These are phyloP conservation scores for Myotis pilosus DNA, from an alignment of 2,797 vertebrate genomes.

Conservation along the genomic window DNA sequence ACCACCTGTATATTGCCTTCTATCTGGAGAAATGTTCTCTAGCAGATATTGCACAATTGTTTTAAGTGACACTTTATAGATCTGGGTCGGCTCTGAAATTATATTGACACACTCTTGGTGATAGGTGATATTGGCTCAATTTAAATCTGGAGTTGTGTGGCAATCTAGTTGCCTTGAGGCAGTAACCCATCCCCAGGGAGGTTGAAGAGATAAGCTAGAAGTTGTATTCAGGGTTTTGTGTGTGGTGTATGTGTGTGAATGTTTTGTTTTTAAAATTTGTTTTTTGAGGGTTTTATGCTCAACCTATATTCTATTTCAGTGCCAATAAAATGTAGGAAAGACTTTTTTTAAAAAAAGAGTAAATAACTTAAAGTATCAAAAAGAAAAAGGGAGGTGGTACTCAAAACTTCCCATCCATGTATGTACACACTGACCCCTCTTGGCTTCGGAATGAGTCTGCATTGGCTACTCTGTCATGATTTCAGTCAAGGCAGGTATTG, in stretches of 20 bases:
- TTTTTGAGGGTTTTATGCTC: constrained; percentile 78
- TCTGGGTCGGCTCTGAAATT: constrained; percentile 65
- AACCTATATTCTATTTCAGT: constrained; percentile 82
- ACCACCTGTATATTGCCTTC: background rate
- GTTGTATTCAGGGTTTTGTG: constrained; percentile 41
- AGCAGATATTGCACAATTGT: background rate
- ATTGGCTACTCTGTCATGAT: background rate
- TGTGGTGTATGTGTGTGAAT: background rate
- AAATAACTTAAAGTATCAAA: background rate
- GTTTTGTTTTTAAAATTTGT: constrained; percentile 24
- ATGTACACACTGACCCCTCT: background rate
- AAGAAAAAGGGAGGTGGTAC: rapidly evolving
- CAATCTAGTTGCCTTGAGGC: constrained; percentile 53
- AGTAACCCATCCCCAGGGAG: constrained; percentile 31
- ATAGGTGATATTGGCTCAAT: constrained; percentile 73
- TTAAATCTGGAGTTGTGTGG: constrained; percentile 67
- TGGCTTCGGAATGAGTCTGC: background rate
- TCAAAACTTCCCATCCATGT: too few relatives aligned
- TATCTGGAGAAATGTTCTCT: constrained; percentile 11
- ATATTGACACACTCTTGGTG: constrained; percentile 73
- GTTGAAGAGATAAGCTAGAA: constrained; percentile 56
- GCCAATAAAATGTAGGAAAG: constrained; percentile 86
- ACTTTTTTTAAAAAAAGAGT: constrained; percentile 45
- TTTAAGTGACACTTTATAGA: background rate
- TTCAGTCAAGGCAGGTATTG: background rate